A percentile compares a stretch with the other conserved stretches of the same genome.
phyloP scores from a whole-genome alignment of 1,140 invertebrate species.

The Drosophila willistoni region DNA sequence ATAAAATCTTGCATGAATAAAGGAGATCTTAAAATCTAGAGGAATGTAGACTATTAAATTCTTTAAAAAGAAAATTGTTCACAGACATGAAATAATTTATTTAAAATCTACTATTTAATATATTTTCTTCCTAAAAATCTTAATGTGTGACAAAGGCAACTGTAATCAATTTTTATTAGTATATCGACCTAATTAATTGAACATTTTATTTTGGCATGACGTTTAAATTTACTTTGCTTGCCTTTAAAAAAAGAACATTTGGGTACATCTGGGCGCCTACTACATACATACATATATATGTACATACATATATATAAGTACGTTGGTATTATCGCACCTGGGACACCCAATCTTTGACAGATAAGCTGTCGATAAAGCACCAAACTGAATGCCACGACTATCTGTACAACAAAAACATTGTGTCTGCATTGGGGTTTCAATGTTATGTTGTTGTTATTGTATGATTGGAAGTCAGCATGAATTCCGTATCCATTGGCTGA shows the following conservation, averaged over 20 bases:
- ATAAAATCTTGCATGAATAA: constrained; percentile 38
- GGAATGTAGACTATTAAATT: constrained; percentile 32
- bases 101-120: too few relatives aligned
- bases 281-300: too few relatives aligned
- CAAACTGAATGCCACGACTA: constrained; percentile 22
- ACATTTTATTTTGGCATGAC: not conserved
- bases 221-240: constrained; percentile 6
- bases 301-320: not conserved
- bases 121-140: not conserved
- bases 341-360: constrained; percentile 34
- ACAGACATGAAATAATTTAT: too few relatives aligned
- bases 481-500: not conserved
- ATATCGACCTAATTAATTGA: constrained; percentile 1
- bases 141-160: not conserved
- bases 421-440: constrained; percentile 29
- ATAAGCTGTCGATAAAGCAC: constrained; percentile 49
- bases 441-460: constrained; percentile 28
- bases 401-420: constrained; percentile 18
- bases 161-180: not conserved
- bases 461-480: constrained; percentile 30
- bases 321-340: constrained; percentile 46
- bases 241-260: constrained; percentile 29
- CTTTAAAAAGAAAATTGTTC: not conserved
- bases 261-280: not conserved
- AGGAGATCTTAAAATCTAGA: constrained; percentile 22